Evolutionary conservation across 2,113 vertebrate genomes (phyloP).

Genomic region (Onychorhynchus coronatus): DNA sequence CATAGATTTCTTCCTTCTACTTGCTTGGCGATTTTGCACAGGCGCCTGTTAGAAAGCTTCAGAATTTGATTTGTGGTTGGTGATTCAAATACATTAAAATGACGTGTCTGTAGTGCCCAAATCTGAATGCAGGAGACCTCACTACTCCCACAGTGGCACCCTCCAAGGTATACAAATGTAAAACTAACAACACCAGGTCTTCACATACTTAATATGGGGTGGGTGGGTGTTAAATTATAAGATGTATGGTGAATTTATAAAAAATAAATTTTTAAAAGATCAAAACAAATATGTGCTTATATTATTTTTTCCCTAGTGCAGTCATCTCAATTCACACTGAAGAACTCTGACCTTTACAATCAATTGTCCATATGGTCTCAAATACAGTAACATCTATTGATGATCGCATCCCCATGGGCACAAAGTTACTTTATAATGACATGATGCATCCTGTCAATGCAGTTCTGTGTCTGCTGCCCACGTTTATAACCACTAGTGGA

Average conservation of each 20-base stretch:
- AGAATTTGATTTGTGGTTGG: not conserved
- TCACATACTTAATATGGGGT: not conserved
- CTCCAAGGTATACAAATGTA: not conserved
- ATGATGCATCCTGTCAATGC: not conserved
- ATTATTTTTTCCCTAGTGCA: not conserved
- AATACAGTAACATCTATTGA: not conserved
- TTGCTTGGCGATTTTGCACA: not conserved
- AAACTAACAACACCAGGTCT: not conserved
- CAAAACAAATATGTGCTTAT: not conserved
- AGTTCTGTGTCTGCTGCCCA: not conserved
- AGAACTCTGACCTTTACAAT: not conserved
- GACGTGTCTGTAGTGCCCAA: not conserved
- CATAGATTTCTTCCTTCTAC: not conserved
- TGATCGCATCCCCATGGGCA: not conserved
- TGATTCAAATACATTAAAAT: not conserved
- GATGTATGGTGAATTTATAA: not conserved
- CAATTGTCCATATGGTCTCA: not conserved
- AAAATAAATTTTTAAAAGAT: not conserved
- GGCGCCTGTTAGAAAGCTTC: not conserved
- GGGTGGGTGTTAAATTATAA: not conserved
- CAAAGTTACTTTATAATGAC: not conserved
- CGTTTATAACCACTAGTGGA: not conserved
- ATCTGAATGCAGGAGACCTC: not conserved
- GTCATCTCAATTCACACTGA: not conserved
- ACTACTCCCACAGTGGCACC: not conserved